phyloP scores from a whole-genome alignment of 2,113 vertebrate genomes.

The Catharus fuscescens region DNA sequence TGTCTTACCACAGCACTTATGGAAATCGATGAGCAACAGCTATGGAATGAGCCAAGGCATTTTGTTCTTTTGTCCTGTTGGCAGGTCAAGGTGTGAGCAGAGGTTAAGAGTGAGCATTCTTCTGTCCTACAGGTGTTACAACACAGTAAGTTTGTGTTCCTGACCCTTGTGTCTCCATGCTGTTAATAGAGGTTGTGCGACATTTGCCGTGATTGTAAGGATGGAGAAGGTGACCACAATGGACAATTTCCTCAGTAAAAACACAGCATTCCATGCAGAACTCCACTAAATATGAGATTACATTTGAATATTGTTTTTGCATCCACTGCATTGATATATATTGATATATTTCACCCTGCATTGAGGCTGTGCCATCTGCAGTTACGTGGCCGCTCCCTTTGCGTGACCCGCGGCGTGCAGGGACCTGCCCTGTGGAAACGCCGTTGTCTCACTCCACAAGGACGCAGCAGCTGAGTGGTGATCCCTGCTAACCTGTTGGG shows the following conservation, averaged over 20 bases:
- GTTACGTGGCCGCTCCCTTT: background rate
- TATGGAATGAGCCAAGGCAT: background rate
- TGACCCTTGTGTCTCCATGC: background rate
- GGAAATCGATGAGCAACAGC: background rate
- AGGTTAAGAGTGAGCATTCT: background rate
- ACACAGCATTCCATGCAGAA: background rate
- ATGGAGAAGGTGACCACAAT: background rate
- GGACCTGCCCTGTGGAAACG: rapidly evolving
- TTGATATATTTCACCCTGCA: too few relatives aligned
- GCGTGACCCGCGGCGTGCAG: rapidly evolving
- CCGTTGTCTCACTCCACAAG: rapidly evolving
- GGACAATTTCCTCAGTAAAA: background rate
- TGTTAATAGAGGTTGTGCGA: rapidly evolving
- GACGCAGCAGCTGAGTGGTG: background rate
- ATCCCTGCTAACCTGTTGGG: background rate
- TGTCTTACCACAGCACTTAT: background rate
- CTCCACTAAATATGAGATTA: background rate
- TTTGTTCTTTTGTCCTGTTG: background rate
- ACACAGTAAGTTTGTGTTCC: background rate
- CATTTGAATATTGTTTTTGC: background rate
- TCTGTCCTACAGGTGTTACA: background rate
- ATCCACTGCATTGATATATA: background rate
- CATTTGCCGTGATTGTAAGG: background rate
- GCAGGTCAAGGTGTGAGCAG: background rate
- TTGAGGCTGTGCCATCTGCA: background rate